Conservation (phyloP, 2,797 vertebrate species). For the Acipenser ruthenus region DNA sequence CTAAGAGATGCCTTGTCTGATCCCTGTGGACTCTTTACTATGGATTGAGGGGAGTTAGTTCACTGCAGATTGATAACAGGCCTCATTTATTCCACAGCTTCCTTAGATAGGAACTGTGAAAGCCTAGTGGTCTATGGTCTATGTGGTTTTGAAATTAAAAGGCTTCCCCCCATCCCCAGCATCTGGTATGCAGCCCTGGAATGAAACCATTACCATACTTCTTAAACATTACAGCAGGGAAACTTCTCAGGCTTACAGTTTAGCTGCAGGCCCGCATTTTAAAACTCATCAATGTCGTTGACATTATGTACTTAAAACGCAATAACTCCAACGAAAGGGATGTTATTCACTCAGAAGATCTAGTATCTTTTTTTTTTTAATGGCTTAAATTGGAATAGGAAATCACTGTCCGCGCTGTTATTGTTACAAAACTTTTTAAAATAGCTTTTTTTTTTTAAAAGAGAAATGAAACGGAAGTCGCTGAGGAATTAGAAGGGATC, state of each 20-base stretch:
- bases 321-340: no score
- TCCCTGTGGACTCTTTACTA: conserved; percentile 13
- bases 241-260: not conserved
- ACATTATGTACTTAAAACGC: not conserved
- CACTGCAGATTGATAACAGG: conserved; percentile 10
- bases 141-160: conserved; percentile 54
- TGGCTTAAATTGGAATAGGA: no score
- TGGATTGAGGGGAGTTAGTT: conserved; percentile 10
- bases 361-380: no score
- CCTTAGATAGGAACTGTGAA: conserved; percentile 31
- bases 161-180: conserved; percentile 47
- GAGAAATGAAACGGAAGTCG: not conserved
- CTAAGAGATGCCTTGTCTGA: not conserved
- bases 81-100: conserved; percentile 22
- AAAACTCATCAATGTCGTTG: not conserved
- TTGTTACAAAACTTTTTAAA: no score
- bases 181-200: conserved; percentile 69
- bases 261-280: not conserved
- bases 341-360: no score
- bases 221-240: not conserved
- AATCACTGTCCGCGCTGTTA: no score
- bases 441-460: not conserved
- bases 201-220: conserved; percentile 19
- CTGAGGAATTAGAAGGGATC: not conserved
- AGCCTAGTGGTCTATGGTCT: conserved; percentile 43